Percentiles rank a stretch among this genome's conserved stretches.
Evolutionary conservation across 2,888 invertebrate genomes (phyloP).

Genomic region (Cataglyphis livida): DNA sequence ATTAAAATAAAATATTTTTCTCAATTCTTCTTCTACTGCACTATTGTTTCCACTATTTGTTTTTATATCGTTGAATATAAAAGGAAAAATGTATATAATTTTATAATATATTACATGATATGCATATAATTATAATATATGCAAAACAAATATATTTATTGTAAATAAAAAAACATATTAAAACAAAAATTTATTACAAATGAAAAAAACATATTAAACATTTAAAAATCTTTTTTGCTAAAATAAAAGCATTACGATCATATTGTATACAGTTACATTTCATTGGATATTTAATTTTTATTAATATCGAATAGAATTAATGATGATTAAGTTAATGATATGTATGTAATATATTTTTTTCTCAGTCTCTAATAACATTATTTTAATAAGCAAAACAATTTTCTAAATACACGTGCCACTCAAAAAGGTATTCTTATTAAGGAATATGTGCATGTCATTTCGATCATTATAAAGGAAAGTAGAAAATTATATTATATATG

Average conservation of each 20-base stretch:
- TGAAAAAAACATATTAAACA: background rate
- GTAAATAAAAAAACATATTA: background rate
- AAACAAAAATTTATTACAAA: background rate
- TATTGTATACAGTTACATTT: background rate
- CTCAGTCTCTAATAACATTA: constrained; percentile 13
- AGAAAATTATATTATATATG: constrained; percentile 7
- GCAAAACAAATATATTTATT: background rate
- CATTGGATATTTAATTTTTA: background rate
- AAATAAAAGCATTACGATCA: background rate
- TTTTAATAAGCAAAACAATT: background rate
- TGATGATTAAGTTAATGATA: background rate
- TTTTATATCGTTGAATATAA: background rate
- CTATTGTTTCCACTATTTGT: background rate
- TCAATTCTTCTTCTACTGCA: background rate
- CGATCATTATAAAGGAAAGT: background rate
- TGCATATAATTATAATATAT: no score
- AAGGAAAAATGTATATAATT: background rate
- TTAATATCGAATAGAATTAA: background rate
- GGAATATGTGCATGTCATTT: constrained; percentile 51
- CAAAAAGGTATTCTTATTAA: constrained; percentile 20
- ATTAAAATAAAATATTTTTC: constrained; percentile 8
- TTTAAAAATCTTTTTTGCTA: background rate
- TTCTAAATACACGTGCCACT: background rate
- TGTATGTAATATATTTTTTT: constrained; percentile 15
- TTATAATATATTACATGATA: background rate